Base-by-base conservation (phyloP, 2,888 invertebrate species). In the Sphinx pinastri region DNA sequence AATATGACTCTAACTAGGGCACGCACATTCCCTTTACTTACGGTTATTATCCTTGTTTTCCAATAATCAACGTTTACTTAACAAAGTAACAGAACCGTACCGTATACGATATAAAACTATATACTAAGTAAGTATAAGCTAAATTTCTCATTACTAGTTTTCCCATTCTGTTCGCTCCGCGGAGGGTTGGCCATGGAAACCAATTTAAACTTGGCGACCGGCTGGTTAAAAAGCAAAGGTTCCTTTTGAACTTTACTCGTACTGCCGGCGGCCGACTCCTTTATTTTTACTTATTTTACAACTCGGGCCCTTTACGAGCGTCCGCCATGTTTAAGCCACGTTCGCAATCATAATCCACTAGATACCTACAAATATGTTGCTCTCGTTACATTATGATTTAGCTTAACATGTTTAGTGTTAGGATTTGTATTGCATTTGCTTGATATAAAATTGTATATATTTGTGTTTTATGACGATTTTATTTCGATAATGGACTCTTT, bases 201-300 rank as follows among this genome's bases (percentile, higher is more conserved):
- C 90, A 92, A 93, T 92, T 92, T 91, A 91, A 92, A 92, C 88
- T 92, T 92, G 84, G 85, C 86, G 85, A 88, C 88, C 84, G 85
- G 87, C 89, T 89, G 88, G 90, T 90, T 92, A 90, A 90, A 91
- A 92, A 89, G 89, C 89, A 88, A 91, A 91, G 91, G 88, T 90
- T 90, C 81, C 83, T 82, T 89, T 88, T 85, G 87, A 89, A 90
- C 86, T 89, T 88, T 79, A 81, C 77, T 81, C 84, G 82, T 83
- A 75, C 75, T 81, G 84, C 88, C 86, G 84, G 82, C 82, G 76
- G 49, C 52, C 10, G 47, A 81, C 84, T 83, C 85, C 84, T 88
- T 88, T 88, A 85, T 89, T 87, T 89, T 88, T 89, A 86, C 87
- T 88, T 88, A 86, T 88, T 91, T 89, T 89, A 87, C 84, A 85